Base-by-base conservation (phyloP, 2,888 invertebrate species). In the Tipula confusa region DNA sequence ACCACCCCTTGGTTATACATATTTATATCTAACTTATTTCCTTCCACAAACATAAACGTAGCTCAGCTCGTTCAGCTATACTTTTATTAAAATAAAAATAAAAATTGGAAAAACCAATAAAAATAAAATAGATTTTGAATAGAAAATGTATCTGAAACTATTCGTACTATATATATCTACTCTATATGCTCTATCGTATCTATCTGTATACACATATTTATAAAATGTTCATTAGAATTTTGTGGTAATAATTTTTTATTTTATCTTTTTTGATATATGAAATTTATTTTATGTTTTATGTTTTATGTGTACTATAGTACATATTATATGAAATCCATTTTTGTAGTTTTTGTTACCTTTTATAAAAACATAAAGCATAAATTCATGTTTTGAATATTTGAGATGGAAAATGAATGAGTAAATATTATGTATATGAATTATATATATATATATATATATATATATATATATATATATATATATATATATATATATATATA, bases 71-170 rank as follows among this genome's bases (percentile, higher is more conserved):
- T n/a, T n/a, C n/a, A n/a, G n/a, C n/a, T n/a, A n/a, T n/a, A n/a
- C n/a, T n/a, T n/a, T n/a, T n/a, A n/a, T n/a, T n/a, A n/a, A n/a
- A n/a, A n/a, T n/a, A n/a, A n/a, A n/a, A n/a, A 38, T 31, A 64
- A 64, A 64, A 64, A 64, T 0, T 64, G 24, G 64, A 64, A 64
- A 64, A 64, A 64, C 64, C 64, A 64, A 64, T 64, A 64, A 64
- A 64, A 64, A 64, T 64, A 64, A 64, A 64, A 64, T 64, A 64
- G 64, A 64, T 64, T 43, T 43, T 64, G 64, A 64, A 64, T 64
- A 64, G 64, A 64, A 64, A 64, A 64, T 64, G 64, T 24, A 64
- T 64, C 64, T 24, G 24, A 64, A 64, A 64, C 64, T 64, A 64
- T 64, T 64, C 24, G 64, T 64, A n/a, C n/a, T n/a, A n/a, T n/a